Evolutionary conservation across 2,797 vertebrate species (phyloP).

Genomic region (Myripristis jacobus): DNA sequence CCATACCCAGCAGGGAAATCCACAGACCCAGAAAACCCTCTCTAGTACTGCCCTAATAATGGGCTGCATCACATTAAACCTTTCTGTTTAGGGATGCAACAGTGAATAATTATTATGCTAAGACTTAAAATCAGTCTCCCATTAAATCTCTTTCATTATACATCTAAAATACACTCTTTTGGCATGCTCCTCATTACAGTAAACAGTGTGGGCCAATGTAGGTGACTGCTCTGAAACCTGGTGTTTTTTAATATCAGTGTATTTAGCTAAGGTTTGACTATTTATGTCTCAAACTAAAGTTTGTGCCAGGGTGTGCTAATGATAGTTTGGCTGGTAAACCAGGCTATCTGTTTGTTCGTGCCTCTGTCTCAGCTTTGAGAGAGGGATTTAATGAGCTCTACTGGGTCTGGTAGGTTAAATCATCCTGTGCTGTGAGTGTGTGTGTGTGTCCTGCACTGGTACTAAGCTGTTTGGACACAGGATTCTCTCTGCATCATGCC

Average conservation of each 20-base stretch:
- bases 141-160: neutral
- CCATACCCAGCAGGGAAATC: conserved; percentile 13
- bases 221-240: neutral
- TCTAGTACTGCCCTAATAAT: conserved; percentile 1
- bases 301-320: conserved; percentile 3
- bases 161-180: neutral
- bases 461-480: conserved; percentile 21
- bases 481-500: conserved; percentile 4
- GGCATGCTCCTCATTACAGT: neutral
- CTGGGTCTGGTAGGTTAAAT: conserved; percentile 42
- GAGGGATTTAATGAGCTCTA: conserved; percentile 19
- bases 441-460: conserved; percentile 19
- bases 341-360: conserved; percentile 2
- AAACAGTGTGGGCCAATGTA: neutral
- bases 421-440: neutral
- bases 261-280: conserved; percentile 22
- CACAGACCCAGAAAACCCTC: conserved; percentile 18
- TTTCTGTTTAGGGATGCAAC: neutral
- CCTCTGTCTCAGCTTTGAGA: conserved; percentile 23
- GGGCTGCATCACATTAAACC: neutral
- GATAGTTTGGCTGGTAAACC: conserved; percentile 17
- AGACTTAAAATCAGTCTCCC: neutral
- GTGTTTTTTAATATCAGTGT: neutral
- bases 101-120: neutral
- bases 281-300: conserved; percentile 40